Evolutionary conservation across 2,888 invertebrate genomes (phyloP).

Genomic region (Drosophila recens): DNA sequence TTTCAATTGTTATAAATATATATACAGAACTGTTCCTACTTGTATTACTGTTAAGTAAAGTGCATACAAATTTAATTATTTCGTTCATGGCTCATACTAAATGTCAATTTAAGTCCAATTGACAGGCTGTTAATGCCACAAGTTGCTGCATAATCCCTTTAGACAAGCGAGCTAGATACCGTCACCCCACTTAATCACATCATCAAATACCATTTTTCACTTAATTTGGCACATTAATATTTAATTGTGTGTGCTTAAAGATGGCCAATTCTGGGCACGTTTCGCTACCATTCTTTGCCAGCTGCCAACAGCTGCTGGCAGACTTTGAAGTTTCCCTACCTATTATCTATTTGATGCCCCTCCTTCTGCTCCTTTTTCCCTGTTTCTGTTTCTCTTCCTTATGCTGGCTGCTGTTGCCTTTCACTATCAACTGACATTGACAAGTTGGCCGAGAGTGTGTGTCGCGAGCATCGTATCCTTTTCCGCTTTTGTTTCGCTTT

Average conservation of each 20-base stretch:
- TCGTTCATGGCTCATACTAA: slow-evolving; percentile 17
- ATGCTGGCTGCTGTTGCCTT: slow-evolving; percentile 35
- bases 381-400: not conserved
- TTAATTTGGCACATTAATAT: slow-evolving; percentile 78
- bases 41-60: not conserved
- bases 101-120: slow-evolving; percentile 50
- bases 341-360: not conserved
- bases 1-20: not conserved
- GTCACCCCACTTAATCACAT: not conserved
- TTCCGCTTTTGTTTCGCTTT: slow-evolving; percentile 39
- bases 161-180: slow-evolving; percentile 39
- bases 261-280: slow-evolving; percentile 62
- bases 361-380: slow-evolving; percentile 6
- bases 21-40: not conserved
- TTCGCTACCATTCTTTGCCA: slow-evolving; percentile 50
- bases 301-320: slow-evolving; percentile 73
- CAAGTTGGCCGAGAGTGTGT: slow-evolving; percentile 44
- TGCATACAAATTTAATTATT: slow-evolving; percentile 40
- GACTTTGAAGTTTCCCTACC: slow-evolving; percentile 43
- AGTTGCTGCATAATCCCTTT: slow-evolving; percentile 71
- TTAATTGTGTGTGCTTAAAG: slow-evolving; percentile 62
- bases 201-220: slow-evolving; percentile 68
- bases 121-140: slow-evolving; percentile 62
- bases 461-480: slow-evolving; percentile 38
- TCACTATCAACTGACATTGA: slow-evolving; percentile 78